A percentile compares a stretch with the other conserved stretches of the same genome.
Evolutionary conservation across 2,113 vertebrate genomes (phyloP).

Genomic region (Mesitornis unicolor): DNA sequence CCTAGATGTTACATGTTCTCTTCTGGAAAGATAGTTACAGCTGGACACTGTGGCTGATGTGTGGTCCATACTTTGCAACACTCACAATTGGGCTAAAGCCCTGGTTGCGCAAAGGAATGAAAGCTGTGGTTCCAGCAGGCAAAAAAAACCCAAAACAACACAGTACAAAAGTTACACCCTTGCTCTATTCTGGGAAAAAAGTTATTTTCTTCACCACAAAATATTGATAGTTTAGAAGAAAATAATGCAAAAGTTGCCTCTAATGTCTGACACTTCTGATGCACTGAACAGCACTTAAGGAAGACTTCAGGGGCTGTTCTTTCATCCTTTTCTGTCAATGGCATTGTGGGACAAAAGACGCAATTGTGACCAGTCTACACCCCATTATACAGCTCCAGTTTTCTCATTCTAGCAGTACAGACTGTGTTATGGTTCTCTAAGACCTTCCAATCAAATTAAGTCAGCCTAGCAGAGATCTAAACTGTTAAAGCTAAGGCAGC

Average conservation of each 20-base stretch:
- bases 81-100: not conserved
- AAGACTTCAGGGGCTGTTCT: not conserved
- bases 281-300: not conserved
- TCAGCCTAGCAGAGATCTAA: not conserved
- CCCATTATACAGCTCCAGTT: not conserved
- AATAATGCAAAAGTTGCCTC: not conserved
- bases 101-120: not conserved
- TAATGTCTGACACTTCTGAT: not conserved
- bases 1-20: conserved; percentile 19
- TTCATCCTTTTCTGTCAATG: not conserved
- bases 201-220: not conserved
- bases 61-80: not conserved
- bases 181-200: not conserved
- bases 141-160: not conserved
- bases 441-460: not conserved
- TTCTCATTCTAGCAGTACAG: not conserved
- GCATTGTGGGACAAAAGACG: not conserved
- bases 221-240: not conserved
- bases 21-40: conserved; percentile 1
- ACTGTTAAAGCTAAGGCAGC: not conserved
- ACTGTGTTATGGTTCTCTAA: not conserved
- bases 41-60: not conserved
- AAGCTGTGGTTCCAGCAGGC: not conserved
- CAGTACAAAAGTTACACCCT: not conserved
- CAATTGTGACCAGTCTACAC: not conserved